These are phyloP conservation scores for Myotis yumanensis DNA, from an alignment of 2,113 vertebrate species.

Conservation along the genomic window DNA sequence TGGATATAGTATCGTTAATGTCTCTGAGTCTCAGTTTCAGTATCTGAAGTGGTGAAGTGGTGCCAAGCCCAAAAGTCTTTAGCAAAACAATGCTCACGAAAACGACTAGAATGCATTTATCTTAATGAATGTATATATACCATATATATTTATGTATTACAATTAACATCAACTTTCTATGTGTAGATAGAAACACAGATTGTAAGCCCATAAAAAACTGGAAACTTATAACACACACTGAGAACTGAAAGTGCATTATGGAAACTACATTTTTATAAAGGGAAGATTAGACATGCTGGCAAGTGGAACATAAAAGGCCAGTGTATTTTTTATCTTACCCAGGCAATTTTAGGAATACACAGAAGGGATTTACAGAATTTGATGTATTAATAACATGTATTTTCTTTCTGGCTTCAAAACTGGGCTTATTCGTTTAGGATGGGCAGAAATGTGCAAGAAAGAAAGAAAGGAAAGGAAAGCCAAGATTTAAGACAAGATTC, in stretches of 20 bases:
- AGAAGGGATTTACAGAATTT: conserved; percentile 65
- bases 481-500: conserved; percentile 72
- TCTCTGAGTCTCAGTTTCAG: conserved; percentile 33
- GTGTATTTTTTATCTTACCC: conserved; percentile 53
- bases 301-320: not conserved
- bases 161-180: conserved; percentile 67
- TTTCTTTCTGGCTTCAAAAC: conserved; percentile 68
- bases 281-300: not conserved
- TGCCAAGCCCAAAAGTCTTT: conserved; percentile 31
- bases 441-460: conserved; percentile 57
- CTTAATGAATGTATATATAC: conserved; percentile 45
- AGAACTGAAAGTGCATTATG: conserved; percentile 49
- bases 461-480: conserved; percentile 66
- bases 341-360: conserved; percentile 66
- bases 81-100: conserved; percentile 37
- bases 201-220: conserved; percentile 3
- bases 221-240: conserved; percentile 19
- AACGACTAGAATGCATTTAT: not conserved
- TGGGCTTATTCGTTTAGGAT: conserved; percentile 60
- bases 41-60: not conserved
- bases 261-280: conserved; percentile 45
- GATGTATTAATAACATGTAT: conserved; percentile 66
- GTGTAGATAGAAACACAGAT: conserved; percentile 68
- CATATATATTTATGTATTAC: conserved; percentile 18
- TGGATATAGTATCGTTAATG: not conserved